These are phyloP conservation scores for Clarias macrocephalus DNA, from an alignment of 2,113 vertebrate species.

Conservation along the genomic window DNA sequence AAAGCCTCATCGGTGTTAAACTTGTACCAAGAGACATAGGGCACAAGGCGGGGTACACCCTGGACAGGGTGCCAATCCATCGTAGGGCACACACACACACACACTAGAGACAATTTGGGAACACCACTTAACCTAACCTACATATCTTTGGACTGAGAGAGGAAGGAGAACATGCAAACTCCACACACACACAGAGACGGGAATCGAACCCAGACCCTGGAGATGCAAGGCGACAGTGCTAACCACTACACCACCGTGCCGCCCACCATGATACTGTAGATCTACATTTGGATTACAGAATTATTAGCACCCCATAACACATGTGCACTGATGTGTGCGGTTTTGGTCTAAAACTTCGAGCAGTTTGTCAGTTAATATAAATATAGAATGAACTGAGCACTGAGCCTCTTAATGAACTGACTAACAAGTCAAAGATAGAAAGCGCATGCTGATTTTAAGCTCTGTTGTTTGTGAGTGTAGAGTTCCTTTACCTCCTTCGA, in stretches of 20 bases:
- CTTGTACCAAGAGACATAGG: too few species aligned
- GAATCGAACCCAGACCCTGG: too few species aligned
- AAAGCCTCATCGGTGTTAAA: neutral
- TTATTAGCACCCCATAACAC: neutral
- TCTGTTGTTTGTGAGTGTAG: neutral
- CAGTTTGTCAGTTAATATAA: neutral
- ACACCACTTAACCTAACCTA: too few species aligned
- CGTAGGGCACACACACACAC: too few species aligned
- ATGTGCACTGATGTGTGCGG: neutral
- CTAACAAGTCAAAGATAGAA: neutral
- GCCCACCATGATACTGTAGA: neutral
- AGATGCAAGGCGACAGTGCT: too few species aligned
- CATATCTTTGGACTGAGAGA: too few species aligned
- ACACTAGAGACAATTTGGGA: too few species aligned
- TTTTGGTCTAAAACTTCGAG: neutral
- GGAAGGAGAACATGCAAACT: too few species aligned
- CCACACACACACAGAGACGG: too few species aligned
- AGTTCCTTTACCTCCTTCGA: neutral
- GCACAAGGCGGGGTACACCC: too few species aligned
- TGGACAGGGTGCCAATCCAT: too few species aligned
- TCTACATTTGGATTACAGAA: neutral
- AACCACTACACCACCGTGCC: too few species aligned
- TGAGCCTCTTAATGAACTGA: neutral
- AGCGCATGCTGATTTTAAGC: neutral
- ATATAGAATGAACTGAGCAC: neutral